Conservation (phyloP, 2,888 invertebrate species). For the Sinohyriopsis cumingii region DNA sequence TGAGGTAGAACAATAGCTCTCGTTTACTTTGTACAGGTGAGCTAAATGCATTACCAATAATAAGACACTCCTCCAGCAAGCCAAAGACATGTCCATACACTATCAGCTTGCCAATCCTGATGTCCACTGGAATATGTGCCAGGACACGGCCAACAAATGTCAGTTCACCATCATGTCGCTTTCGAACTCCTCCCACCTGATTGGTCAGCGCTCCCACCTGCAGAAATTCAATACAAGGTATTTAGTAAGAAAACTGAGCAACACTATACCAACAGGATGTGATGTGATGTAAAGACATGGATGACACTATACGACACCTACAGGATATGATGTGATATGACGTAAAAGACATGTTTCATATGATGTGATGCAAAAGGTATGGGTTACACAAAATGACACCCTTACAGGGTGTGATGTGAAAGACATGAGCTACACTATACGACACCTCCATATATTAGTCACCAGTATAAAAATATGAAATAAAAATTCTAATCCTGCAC, state of each 20-base stretch:
- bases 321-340: neutral
- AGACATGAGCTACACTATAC: too few relatives aligned
- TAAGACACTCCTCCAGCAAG: slow-evolving; percentile 86
- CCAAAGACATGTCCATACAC: slow-evolving; percentile 90
- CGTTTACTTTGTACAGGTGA: too few relatives aligned
- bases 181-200: slow-evolving; percentile 74
- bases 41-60: slow-evolving; percentile 75
- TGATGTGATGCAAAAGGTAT: too few relatives aligned
- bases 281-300: neutral
- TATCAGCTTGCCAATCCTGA: slow-evolving; percentile 86
- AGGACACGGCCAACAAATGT: slow-evolving; percentile 89
- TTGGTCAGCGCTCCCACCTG: slow-evolving; percentile 86
- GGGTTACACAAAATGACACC: too few relatives aligned
- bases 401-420: too few relatives aligned
- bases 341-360: too few relatives aligned
- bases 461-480: too few relatives aligned
- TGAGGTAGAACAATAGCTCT: too few relatives aligned
- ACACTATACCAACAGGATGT: neutral
- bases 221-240: neutral
- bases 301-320: too few relatives aligned
- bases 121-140: slow-evolving; percentile 87
- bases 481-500: too few relatives aligned
- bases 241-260: neutral
- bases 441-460: too few relatives aligned
- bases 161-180: slow-evolving; percentile 84